Percentiles rank a stretch among this genome's conserved stretches.
phyloP scores from a whole-genome alignment of 2,113 vertebrate species.

The Gila orcuttii region DNA sequence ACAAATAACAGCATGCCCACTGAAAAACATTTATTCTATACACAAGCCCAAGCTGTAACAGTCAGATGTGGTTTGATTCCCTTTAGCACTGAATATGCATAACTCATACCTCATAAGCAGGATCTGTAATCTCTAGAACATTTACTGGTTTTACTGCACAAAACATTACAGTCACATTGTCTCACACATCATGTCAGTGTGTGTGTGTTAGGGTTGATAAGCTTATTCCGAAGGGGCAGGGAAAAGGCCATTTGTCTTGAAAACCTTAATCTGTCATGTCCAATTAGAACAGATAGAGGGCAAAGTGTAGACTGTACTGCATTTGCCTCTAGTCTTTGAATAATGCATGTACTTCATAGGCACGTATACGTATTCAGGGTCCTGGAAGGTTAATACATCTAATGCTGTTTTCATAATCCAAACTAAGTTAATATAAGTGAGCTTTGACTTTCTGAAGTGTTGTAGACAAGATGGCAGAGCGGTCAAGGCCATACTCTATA shows the following conservation, averaged over 20 bases:
- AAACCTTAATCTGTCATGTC: conserved; percentile 26
- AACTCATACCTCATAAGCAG: neutral
- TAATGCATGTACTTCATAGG: conserved; percentile 23
- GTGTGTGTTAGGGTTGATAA: neutral
- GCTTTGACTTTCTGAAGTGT: conserved; percentile 10
- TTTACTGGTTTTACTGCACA: neutral
- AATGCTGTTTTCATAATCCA: conserved; percentile 6
- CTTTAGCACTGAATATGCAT: conserved; percentile 5
- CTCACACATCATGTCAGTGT: neutral
- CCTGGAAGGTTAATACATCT: neutral
- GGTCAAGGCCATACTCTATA: neutral
- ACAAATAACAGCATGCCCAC: neutral
- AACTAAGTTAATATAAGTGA: conserved; percentile 8
- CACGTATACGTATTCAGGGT: neutral
- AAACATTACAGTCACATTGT: neutral
- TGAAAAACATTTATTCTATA: neutral
- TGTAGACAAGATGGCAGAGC: neutral
- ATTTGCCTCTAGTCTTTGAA: conserved; percentile 21
- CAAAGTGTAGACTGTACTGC: conserved; percentile 10
- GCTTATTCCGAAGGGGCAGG: neutral
- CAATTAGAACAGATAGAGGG: conserved; percentile 27
- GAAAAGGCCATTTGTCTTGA: conserved; percentile 21
- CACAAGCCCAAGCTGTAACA: neutral
- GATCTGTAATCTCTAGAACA: neutral
- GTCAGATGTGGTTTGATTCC: conserved; percentile 7